These are phyloP conservation scores for Agrypnia vestita DNA, from an alignment of 1,140 invertebrate genomes.

Conservation along the genomic window DNA sequence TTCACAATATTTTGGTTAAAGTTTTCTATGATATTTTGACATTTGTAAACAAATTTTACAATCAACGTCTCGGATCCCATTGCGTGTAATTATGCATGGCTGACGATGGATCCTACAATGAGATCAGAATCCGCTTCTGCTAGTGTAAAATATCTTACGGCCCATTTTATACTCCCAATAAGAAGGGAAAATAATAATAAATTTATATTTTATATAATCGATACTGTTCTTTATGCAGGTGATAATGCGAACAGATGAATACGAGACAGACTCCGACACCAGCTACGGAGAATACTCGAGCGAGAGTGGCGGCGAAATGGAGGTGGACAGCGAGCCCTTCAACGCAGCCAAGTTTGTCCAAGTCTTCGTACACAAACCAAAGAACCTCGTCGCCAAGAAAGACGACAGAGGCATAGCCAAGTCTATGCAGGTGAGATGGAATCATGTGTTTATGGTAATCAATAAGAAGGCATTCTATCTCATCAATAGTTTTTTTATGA, in stretches of 20 bases:
- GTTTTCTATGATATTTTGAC: no score
- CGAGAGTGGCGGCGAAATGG: slow-evolving; percentile 53
- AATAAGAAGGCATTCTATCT: background rate
- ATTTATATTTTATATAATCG: background rate
- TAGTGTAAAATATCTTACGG: no score
- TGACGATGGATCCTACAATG: no score
- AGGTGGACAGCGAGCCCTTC: slow-evolving; percentile 39
- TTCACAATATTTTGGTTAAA: no score
- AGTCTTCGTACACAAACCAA: slow-evolving; percentile 55
- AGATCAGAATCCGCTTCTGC: no score
- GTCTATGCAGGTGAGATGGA: slow-evolving; percentile 53
- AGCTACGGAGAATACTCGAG: slow-evolving; percentile 59
- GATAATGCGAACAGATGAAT: slow-evolving; percentile 29
- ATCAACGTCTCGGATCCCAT: no score
- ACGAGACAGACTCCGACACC: slow-evolving; percentile 45
- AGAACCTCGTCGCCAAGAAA: slow-evolving; percentile 49
- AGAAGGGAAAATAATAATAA: no score
- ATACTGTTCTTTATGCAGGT: background rate
- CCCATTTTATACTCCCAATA: no score
- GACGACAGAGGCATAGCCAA: slow-evolving; percentile 47
- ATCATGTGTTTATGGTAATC: background rate
- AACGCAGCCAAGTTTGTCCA: slow-evolving; percentile 56
- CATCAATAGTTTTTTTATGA: no score
- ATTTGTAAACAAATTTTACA: no score
- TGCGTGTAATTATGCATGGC: no score